Base-by-base conservation (phyloP, 2,888 invertebrate species). In the Eristalinus aeneus region DNA sequence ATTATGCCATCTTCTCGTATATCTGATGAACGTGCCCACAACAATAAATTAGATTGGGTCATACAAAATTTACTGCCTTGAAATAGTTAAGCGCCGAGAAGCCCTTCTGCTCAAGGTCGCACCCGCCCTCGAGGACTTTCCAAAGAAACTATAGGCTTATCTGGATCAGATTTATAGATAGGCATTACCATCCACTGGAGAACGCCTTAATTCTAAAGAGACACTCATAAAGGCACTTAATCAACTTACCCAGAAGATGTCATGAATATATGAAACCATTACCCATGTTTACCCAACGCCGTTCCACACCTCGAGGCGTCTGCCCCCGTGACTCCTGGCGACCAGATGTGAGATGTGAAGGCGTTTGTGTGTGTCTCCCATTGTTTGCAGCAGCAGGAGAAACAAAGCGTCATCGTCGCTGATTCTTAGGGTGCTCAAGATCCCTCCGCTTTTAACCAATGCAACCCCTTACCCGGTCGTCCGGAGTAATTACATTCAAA, bases 161-260 rank as follows among this genome's bases (percentile, higher is more conserved):
- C 75, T 67, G 16, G 72, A 71, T 71, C 67, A 73, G 67, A 72
- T 79, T 72, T 75, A 74, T 56, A 71, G 69, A 31, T 71, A 53
- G 68, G 39, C 74, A 65, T 63, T 69, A 54, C 32, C 58, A 27
- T 54, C 68, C 58, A 73, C 58, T 67, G 68, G 34, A 9, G 71
- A 75, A 75, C 54, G 64, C 74, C 71, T 71, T 75, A 69, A 65
- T 77, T 84, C 84, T 80, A 67, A 80, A 67, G 75, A 84, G 71
- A 71, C 56, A 71, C 84, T 67, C 75, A 84, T 84, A 84, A 84
- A 80, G 80, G 79, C 74, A 84, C 84, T 84, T 84, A 84, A 84
- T 84, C 84, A 84, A 84, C 75, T 75, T 74, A 75, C 65, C 71
- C 84, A 84, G 46, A 46, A 65, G 69, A 80, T 84, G 64, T 81